Percentiles rank a stretch among this genome's conserved stretches.
Conservation (phyloP, 2,888 invertebrate species). For the Campoletis raptor region DNA sequence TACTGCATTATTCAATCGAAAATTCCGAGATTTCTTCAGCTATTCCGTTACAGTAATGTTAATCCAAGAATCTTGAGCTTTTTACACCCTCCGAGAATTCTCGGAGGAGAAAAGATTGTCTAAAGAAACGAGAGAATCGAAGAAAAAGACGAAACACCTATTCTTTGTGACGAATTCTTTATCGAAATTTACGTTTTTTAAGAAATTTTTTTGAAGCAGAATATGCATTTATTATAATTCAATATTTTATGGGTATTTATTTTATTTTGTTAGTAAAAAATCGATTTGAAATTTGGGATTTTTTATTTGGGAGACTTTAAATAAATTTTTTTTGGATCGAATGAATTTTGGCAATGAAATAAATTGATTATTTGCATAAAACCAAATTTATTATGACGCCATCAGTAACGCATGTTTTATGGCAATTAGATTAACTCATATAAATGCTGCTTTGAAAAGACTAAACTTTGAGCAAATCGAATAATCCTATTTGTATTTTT, state of each 20-base stretch:
- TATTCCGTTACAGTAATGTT: slow-evolving; percentile 1
- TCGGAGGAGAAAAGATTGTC: not conserved
- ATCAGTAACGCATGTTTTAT: not conserved
- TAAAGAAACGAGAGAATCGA: not conserved
- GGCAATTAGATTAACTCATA: not conserved
- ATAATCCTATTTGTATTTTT: slow-evolving; percentile 1
- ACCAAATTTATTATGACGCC: not conserved
- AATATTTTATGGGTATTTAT: not conserved
- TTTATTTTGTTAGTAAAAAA: not conserved
- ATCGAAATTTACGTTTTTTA: not conserved
- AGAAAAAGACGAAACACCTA: slow-evolving; percentile 1
- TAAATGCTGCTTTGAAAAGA: not conserved
- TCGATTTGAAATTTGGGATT: not conserved
- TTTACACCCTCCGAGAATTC: not conserved
- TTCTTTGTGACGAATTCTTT: no score
- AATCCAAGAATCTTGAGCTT: slow-evolving; percentile 11
- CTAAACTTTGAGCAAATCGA: not conserved
- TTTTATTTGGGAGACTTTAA: not conserved
- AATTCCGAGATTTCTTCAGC: slow-evolving; percentile 49
- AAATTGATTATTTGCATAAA: not conserved
- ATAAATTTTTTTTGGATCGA: not conserved
- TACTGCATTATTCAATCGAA: slow-evolving; percentile 21
- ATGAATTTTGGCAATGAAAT: not conserved
- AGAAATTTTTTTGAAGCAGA: no score
- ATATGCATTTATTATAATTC: not conserved